Percentiles rank a stretch among this genome's conserved stretches.
Conservation (phyloP, 92 coral and sea anemone species). For the Diadumene lineata region DNA sequence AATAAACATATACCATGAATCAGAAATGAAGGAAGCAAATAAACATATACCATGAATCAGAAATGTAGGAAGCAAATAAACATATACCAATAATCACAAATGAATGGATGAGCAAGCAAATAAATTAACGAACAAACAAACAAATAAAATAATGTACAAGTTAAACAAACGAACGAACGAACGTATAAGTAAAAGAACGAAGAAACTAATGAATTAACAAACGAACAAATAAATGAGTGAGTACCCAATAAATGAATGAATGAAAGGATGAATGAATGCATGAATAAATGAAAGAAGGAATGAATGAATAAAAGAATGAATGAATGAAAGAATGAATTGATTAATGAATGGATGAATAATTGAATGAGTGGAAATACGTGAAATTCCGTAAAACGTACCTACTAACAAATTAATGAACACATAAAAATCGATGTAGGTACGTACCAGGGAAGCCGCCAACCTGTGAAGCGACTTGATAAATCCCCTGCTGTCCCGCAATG, state of each 20-base stretch:
- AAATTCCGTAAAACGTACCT: no score
- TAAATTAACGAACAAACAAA: not conserved
- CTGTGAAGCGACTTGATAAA: constrained; percentile 27
- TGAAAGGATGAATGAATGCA: not conserved
- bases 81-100: no score
- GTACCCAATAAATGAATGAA: not conserved
- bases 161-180: not conserved
- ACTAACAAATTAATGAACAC: no score
- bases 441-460: constrained; percentile 11
- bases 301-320: not conserved
- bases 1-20: no score
- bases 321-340: not conserved
- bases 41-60: no score
- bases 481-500: constrained; percentile 14
- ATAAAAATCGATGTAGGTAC: no score
- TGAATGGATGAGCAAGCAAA: not conserved
- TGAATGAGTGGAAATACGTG: not conserved
- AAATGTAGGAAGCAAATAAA: no score
- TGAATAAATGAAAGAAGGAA: not conserved
- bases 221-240: not conserved
- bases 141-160: not conserved
- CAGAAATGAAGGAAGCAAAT: no score
- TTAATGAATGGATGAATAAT: not conserved
- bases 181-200: not conserved
- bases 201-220: not conserved